Conservation (phyloP, 2,888 invertebrate species). For the Apotomis betuletana region DNA sequence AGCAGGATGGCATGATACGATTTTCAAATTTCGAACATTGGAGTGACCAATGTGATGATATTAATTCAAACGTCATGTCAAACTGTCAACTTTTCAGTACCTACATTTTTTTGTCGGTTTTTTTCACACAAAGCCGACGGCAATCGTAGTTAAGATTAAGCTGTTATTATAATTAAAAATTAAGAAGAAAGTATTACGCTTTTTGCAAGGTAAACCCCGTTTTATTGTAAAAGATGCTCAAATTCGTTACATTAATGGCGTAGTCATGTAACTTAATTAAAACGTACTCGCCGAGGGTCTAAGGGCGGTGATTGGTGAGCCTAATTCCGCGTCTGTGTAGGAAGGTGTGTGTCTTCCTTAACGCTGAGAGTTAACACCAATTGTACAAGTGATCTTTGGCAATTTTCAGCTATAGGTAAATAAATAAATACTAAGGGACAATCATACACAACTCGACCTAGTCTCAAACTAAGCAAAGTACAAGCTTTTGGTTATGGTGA, state of each 20-base stretch:
- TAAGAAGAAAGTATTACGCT: constrained; percentile 30
- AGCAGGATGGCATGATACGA: too few species aligned
- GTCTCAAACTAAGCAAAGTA: too few species aligned
- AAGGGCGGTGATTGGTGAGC: constrained; percentile 29
- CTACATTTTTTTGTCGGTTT: not conserved
- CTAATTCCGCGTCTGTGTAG: constrained; percentile 8
- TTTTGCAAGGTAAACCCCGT: constrained; percentile 26
- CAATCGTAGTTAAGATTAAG: not conserved
- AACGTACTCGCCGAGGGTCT: constrained; percentile 28
- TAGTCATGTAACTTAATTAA: constrained; percentile 38
- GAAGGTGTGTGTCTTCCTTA: not conserved
- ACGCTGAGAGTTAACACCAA: not conserved
- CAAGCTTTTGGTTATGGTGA: too few species aligned
- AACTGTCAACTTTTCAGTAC: too few species aligned
- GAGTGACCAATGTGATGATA: too few species aligned
- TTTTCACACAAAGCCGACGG: not conserved
- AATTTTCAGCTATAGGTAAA: not conserved
- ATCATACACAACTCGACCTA: too few species aligned
- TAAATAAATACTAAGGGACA: too few species aligned
- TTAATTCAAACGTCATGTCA: too few species aligned
- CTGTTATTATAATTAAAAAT: constrained; percentile 19
- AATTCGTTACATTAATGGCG: constrained; percentile 38
- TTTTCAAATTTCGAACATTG: too few species aligned
- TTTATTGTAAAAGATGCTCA: constrained; percentile 38
- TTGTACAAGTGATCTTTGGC: not conserved